phyloP scores from a whole-genome alignment of 2,888 invertebrate species.

The Andricus quercusramuli region DNA sequence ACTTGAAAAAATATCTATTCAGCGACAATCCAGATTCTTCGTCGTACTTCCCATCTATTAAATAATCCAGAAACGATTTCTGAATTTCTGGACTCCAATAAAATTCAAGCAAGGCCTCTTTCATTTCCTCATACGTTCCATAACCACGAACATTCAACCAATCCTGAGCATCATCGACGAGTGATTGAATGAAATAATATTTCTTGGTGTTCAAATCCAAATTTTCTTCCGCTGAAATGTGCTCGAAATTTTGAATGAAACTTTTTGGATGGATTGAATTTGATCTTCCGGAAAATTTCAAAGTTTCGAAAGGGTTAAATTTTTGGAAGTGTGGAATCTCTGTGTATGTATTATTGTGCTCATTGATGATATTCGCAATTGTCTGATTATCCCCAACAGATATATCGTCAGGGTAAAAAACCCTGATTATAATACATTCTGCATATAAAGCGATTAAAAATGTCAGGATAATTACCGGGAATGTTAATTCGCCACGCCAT shows the following conservation, averaged over 20 bases:
- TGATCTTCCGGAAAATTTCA: slow-evolving; percentile 8
- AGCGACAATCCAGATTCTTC: background rate
- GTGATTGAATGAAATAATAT: slow-evolving; percentile 6
- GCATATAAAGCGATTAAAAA: no score
- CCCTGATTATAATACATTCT: no score
- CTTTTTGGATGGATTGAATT: slow-evolving; percentile 16
- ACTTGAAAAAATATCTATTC: background rate
- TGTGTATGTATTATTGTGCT: background rate
- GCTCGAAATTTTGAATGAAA: slow-evolving; percentile 32
- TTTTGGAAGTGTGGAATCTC: background rate
- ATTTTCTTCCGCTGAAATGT: background rate
- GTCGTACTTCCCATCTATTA: background rate
- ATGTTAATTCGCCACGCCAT: no score
- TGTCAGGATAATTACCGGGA: no score
- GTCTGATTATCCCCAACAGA: no score
- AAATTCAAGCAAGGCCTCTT: background rate
- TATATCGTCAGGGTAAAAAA: background rate
- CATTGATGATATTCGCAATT: background rate
- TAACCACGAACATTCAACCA: background rate
- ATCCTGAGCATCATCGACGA: background rate
- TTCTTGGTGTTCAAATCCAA: background rate
- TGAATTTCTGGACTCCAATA: background rate
- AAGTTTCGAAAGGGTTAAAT: slow-evolving; percentile 8
- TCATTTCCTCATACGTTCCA: background rate
- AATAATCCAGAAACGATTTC: background rate